phyloP scores from a whole-genome alignment of 2,797 vertebrate species.

The Pyrocephalus nanus region DNA sequence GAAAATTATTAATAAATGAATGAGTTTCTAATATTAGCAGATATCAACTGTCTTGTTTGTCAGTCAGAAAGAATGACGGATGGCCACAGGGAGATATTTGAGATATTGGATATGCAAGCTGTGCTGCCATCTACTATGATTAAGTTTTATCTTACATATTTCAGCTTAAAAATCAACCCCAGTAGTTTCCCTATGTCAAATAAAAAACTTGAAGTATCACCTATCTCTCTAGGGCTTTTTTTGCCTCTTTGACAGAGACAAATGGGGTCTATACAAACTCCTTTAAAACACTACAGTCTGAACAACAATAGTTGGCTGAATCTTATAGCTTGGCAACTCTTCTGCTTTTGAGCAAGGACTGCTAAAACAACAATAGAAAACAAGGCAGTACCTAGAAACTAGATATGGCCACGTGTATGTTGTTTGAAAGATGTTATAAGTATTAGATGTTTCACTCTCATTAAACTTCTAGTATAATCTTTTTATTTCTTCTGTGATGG shows the following conservation, averaged over 20 bases:
- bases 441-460: background rate
- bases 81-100: background rate
- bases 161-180: background rate
- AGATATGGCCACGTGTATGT: background rate
- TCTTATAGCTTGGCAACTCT: background rate
- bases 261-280: background rate
- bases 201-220: background rate
- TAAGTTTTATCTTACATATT: background rate
- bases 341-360: background rate
- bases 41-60: background rate
- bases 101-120: background rate
- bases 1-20: conserved; percentile 17
- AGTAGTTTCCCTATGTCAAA: background rate
- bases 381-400: background rate
- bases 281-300: background rate
- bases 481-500: background rate
- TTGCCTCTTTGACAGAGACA: background rate
- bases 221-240: background rate
- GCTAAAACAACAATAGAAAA: background rate
- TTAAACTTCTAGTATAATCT: background rate
- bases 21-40: conserved; percentile 22
- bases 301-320: background rate
- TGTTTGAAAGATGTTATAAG: background rate
- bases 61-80: conserved; percentile 2
- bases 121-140: background rate